Evolutionary conservation across 2,113 vertebrate genomes (phyloP).

Genomic region (Hiodon alosoides): DNA sequence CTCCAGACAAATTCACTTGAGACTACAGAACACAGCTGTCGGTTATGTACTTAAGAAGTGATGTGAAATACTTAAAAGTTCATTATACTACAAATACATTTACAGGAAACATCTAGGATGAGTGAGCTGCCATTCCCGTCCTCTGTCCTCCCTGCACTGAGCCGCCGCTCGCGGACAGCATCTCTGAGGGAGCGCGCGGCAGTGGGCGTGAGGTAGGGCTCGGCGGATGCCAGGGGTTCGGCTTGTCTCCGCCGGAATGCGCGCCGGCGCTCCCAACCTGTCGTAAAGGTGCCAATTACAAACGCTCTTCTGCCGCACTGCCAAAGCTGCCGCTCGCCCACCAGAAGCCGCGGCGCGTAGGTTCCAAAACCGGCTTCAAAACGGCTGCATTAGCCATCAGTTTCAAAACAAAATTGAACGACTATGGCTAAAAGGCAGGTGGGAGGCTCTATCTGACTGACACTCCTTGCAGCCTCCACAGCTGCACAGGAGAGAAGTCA

Average conservation of each 20-base stretch:
- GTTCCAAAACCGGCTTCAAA: conserved; percentile 15
- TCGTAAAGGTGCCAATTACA: conserved; percentile 22
- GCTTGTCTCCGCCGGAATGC: not conserved
- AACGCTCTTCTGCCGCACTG: not conserved
- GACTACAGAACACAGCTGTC: not conserved
- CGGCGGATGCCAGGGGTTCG: not conserved
- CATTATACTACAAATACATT: not conserved
- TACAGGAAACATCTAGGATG: not conserved
- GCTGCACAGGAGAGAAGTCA: not conserved
- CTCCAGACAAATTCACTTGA: not conserved
- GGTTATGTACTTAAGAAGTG: too few species aligned
- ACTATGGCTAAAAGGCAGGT: conserved; percentile 25
- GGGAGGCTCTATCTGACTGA: conserved; percentile 24
- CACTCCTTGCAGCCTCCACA: not conserved
- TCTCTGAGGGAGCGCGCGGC: not conserved
- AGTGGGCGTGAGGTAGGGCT: not conserved
- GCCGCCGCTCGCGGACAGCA: not conserved
- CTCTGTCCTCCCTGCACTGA: not conserved
- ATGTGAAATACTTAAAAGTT: not conserved
- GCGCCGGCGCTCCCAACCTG: conserved; percentile 7
- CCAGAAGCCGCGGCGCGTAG: conserved; percentile 4
- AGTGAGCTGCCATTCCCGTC: not conserved
- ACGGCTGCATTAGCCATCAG: conserved; percentile 27
- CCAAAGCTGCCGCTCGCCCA: not conserved
- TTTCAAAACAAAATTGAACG: conserved; percentile 35